A percentile compares a stretch with the other conserved stretches of the same genome.
phyloP scores from a whole-genome alignment of 2,797 vertebrate species.

The Poeciliopsis paucimaculata region DNA sequence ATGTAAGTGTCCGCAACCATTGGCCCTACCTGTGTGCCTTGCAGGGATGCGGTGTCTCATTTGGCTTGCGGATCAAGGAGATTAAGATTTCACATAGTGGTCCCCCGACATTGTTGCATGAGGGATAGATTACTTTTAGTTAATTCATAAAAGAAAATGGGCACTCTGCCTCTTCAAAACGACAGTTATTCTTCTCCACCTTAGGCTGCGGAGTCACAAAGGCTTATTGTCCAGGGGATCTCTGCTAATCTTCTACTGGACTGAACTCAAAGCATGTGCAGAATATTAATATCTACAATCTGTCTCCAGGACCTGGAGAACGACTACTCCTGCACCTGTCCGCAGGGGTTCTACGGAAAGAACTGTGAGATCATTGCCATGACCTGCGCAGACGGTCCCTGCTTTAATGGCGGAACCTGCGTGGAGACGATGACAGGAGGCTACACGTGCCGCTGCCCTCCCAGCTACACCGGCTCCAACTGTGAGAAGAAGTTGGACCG shows the following conservation, averaged over 20 bases:
- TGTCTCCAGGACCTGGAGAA: slow-evolving; percentile 83
- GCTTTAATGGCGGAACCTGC: slow-evolving; percentile 91
- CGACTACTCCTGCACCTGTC: slow-evolving; percentile 89
- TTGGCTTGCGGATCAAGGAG: background rate
- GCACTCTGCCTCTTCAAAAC: background rate
- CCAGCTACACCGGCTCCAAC: slow-evolving; percentile 91
- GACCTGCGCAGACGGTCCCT: slow-evolving; percentile 91
- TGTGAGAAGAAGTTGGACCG: slow-evolving; percentile 93
- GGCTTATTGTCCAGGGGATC: background rate
- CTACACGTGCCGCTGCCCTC: slow-evolving; percentile 87
- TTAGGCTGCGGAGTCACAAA: background rate
- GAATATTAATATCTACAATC: background rate
- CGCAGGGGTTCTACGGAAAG: slow-evolving; percentile 91
- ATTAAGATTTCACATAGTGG: background rate
- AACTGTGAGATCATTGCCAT: slow-evolving; percentile 92
- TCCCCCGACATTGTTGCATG: background rate
- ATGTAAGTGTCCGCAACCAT: slow-evolving; percentile 77
- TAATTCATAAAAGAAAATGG: background rate
- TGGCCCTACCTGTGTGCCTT: background rate
- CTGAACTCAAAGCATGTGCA: background rate
- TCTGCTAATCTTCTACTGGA: background rate
- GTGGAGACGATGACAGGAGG: slow-evolving; percentile 75
- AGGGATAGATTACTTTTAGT: background rate
- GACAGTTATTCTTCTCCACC: background rate
- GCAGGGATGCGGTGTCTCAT: background rate